A percentile compares a stretch with the other conserved stretches of the same genome.
These are phyloP conservation scores for Blastobasis lacticolella DNA, from an alignment of 2,888 invertebrate genomes.

Conservation along the genomic window DNA sequence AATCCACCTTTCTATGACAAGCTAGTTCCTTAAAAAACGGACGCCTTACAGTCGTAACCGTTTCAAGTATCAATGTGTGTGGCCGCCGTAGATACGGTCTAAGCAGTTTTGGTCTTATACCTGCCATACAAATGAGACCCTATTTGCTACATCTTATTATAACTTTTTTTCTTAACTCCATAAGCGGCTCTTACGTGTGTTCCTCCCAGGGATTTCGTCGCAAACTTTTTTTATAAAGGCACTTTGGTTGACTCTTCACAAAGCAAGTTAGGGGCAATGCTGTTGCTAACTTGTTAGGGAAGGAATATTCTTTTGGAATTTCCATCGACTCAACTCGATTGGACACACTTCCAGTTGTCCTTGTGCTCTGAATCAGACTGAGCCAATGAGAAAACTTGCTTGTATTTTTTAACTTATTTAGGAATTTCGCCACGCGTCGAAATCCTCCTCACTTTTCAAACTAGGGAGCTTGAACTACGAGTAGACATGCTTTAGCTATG, in stretches of 20 bases:
- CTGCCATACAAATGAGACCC: neutral
- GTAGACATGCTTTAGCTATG: no score
- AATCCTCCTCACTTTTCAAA: no score
- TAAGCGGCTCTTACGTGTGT: neutral
- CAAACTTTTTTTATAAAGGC: neutral
- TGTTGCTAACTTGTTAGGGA: neutral
- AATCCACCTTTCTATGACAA: no score
- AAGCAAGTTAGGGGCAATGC: neutral
- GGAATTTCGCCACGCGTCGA: no score
- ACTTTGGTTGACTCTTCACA: constrained; percentile 1
- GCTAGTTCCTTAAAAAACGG: neutral
- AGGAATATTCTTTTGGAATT: neutral
- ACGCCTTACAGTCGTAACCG: neutral
- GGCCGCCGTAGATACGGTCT: neutral
- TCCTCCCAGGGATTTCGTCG: neutral
- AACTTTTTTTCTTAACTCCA: neutral
- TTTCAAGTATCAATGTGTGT: neutral
- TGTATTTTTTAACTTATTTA: no score
- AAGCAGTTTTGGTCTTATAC: neutral
- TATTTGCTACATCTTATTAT: constrained; percentile 1
- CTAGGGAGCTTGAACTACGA: no score
- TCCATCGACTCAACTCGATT: no score
- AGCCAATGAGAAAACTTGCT: no score
- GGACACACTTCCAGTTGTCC: no score
- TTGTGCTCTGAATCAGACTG: no score